Evolutionary conservation across 1,140 invertebrate species (phyloP).

Genomic region (Whitmania pigra): DNA sequence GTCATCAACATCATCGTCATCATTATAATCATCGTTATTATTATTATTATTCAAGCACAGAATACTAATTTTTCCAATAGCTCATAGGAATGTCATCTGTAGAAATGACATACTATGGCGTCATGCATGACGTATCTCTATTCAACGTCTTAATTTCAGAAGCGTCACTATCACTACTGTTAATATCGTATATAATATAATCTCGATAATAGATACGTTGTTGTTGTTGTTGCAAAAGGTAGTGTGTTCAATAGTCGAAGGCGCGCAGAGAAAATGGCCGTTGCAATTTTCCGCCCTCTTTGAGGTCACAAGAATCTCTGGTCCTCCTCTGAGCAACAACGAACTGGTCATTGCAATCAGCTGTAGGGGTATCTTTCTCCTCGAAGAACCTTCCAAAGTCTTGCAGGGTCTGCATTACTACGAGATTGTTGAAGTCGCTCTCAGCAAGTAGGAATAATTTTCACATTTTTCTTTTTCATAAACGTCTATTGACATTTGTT

Average conservation of each 20-base stretch:
- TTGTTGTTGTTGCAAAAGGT: background rate
- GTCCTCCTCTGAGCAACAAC: slow-evolving; percentile 19
- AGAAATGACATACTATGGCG: too few relatives aligned
- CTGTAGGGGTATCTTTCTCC: slow-evolving; percentile 30
- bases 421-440: slow-evolving; percentile 29
- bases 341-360: slow-evolving; percentile 31
- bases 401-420: slow-evolving; percentile 28
- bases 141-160: too few relatives aligned
- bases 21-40: too few relatives aligned
- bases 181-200: too few relatives aligned
- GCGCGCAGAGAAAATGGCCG: slow-evolving; percentile 17
- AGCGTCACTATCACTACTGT: too few relatives aligned
- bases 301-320: slow-evolving; percentile 18
- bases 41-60: too few relatives aligned
- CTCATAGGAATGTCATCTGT: too few relatives aligned
- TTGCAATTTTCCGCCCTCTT: slow-evolving; percentile 23
- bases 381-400: slow-evolving; percentile 30
- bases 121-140: too few relatives aligned
- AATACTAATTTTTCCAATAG: too few relatives aligned
- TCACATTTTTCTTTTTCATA: background rate
- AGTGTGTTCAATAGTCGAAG: slow-evolving; percentile 4
- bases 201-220: background rate
- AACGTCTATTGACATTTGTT: too few relatives aligned
- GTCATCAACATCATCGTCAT: too few relatives aligned
- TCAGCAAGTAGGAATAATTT: slow-evolving; percentile 25